phyloP scores from a whole-genome alignment of 2,888 invertebrate species.

The Ectobius pallidus region DNA sequence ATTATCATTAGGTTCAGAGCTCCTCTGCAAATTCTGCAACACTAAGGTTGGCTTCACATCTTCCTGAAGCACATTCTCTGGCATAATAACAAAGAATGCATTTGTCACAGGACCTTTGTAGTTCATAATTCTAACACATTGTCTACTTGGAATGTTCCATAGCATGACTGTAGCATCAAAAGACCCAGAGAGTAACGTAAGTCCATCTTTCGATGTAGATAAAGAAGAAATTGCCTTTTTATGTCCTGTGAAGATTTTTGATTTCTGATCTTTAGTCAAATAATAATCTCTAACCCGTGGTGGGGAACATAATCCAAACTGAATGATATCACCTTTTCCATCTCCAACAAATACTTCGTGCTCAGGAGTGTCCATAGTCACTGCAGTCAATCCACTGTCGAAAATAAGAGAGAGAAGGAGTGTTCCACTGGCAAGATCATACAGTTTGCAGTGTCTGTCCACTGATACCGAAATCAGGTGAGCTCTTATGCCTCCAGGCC shows the following conservation, averaged over 20 bases:
- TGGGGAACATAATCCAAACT: constrained; percentile 69
- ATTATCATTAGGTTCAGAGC: constrained; percentile 57
- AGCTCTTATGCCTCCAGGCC: constrained; percentile 70
- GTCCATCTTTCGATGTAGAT: constrained; percentile 73
- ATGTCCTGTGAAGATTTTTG: constrained; percentile 69
- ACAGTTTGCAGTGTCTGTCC: constrained; percentile 84
- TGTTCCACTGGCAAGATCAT: constrained; percentile 72
- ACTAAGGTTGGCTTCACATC: constrained; percentile 48
- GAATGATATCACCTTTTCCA: constrained; percentile 70
- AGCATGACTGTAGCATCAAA: constrained; percentile 74
- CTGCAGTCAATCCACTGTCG: constrained; percentile 69
- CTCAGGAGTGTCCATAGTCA: constrained; percentile 73
- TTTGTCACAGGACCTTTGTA: constrained; percentile 80
- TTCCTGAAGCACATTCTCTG: constrained; percentile 51
- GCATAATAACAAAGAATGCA: constrained; percentile 67
- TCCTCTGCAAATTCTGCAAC: constrained; percentile 65
- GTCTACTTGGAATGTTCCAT: constrained; percentile 82
- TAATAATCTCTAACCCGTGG: constrained; percentile 72
- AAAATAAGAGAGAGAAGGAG: constrained; percentile 77
- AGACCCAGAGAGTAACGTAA: constrained; percentile 76
- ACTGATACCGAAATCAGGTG: constrained; percentile 77
- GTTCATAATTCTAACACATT: constrained; percentile 70
- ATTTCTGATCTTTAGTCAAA: constrained; percentile 59
- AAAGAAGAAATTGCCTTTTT: constrained; percentile 72
- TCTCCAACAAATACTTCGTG: constrained; percentile 77